Conservation (phyloP, 2,888 invertebrate genomes). For the Drosophila mimica region DNA sequence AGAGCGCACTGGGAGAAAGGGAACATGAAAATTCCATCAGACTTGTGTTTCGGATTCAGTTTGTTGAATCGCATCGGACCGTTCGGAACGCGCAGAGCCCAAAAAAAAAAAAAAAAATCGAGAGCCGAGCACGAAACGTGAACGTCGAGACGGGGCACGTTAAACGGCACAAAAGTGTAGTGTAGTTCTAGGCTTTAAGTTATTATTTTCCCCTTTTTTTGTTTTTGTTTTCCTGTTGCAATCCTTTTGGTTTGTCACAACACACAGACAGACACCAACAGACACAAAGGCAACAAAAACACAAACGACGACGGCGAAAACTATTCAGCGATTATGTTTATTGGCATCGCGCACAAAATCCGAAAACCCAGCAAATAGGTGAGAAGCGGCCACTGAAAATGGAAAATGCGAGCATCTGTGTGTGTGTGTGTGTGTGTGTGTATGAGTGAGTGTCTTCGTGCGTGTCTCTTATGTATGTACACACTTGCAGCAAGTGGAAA, state of each 20-base stretch:
- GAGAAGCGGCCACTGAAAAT: conserved; percentile 49
- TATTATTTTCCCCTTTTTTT: conserved; percentile 25
- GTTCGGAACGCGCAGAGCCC: conserved; percentile 63
- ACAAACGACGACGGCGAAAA: conserved; percentile 8
- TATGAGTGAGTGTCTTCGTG: conserved; percentile 15
- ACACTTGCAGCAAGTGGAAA: conserved; percentile 27
- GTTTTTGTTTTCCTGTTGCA: conserved; percentile 26
- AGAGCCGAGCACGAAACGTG: conserved; percentile 42
- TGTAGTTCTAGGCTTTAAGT: conserved; percentile 63
- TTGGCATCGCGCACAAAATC: conserved; percentile 67
- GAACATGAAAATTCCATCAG: conserved; percentile 47
- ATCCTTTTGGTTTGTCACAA: conserved; percentile 30
- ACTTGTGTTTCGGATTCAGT: conserved; percentile 67
- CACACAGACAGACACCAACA: conserved; percentile 1
- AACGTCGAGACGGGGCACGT: conserved; percentile 55
- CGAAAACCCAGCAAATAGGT: conserved; percentile 65
- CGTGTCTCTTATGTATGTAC: conserved; percentile 25
- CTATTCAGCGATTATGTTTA: conserved; percentile 54
- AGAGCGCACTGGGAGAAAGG: conserved; percentile 21
- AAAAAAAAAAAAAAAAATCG: neutral
- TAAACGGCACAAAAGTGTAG: conserved; percentile 70
- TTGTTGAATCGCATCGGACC: conserved; percentile 76
- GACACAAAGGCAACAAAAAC: neutral
- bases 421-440: conserved; percentile 15
- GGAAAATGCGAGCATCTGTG: conserved; percentile 9